Evolutionary conservation across 2,113 vertebrate species (phyloP).

Genomic region (Fulica atra): DNA sequence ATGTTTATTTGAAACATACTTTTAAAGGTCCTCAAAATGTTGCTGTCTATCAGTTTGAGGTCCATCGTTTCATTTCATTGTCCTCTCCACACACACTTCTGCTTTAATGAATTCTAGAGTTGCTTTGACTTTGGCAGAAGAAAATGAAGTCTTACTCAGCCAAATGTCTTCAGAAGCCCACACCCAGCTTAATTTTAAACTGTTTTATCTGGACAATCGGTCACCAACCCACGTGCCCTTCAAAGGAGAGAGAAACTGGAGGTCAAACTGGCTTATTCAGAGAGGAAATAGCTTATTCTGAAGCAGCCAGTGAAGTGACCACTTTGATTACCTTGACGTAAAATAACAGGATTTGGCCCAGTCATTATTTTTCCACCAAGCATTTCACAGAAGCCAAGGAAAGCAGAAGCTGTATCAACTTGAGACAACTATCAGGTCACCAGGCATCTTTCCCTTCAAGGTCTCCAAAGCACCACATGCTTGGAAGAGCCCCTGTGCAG

Average conservation of each 20-base stretch:
- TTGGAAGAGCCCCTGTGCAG: background rate
- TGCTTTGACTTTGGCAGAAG: background rate
- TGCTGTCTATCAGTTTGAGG: background rate
- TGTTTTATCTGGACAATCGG: slow-evolving; percentile 24
- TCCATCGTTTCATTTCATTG: background rate
- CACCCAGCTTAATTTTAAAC: background rate
- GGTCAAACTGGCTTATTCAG: background rate
- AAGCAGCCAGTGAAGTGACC: slow-evolving; percentile 31
- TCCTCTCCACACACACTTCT: background rate
- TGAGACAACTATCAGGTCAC: background rate
- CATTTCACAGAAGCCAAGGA: background rate
- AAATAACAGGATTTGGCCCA: slow-evolving; percentile 30
- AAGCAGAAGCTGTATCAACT: background rate
- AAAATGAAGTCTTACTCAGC: background rate
- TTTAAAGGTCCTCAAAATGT: background rate
- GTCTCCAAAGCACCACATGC: background rate
- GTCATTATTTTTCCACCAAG: slow-evolving; percentile 18
- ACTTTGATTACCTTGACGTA: background rate
- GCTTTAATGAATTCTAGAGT: background rate
- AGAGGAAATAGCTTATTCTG: background rate
- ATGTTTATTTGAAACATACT: background rate
- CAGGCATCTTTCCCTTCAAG: background rate
- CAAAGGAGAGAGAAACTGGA: slow-evolving; percentile 2
- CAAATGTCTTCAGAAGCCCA: background rate
- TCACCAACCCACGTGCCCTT: background rate